Percentiles rank a stretch among this genome's conserved stretches.
These are phyloP conservation scores for Borostomias antarcticus DNA, from an alignment of 2,797 vertebrate genomes.

Conservation along the genomic window DNA sequence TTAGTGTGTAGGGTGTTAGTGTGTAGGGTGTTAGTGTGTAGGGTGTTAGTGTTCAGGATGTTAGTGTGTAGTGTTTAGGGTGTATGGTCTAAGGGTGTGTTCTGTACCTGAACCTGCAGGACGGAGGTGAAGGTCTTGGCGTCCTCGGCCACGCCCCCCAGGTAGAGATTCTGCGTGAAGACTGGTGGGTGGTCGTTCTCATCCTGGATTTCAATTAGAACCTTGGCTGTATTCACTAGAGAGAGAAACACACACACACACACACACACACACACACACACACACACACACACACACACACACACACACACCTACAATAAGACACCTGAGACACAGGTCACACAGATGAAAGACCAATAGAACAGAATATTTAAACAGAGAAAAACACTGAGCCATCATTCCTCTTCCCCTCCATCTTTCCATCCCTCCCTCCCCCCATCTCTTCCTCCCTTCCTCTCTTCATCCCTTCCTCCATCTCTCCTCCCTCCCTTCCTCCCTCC, in stretches of 20 bases:
- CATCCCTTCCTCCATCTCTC: neutral
- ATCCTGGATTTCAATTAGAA: constrained; percentile 89
- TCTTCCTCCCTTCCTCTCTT: neutral
- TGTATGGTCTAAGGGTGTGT: neutral
- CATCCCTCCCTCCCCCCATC: neutral
- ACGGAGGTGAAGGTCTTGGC: constrained; percentile 94
- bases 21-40: too few species aligned
- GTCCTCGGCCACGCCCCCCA: constrained; percentile 95
- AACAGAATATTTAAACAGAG: too few species aligned
- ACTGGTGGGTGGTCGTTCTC: constrained; percentile 92
- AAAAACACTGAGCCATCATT: too few species aligned
- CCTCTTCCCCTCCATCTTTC: neutral
- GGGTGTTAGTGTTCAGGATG: too few species aligned
- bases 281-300: constrained; percentile 3
- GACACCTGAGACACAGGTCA: neutral
- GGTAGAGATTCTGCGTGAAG: constrained; percentile 87
- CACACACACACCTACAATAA: constrained; percentile 9
- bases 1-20: too few species aligned
- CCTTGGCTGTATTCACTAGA: constrained; percentile 91
- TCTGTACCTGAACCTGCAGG: constrained; percentile 89
- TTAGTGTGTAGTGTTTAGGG: neutral
- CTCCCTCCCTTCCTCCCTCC: too few species aligned
- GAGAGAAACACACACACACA: constrained; percentile 8
- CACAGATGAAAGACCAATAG: too few species aligned
- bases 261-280: neutral